Evolutionary conservation across 2,797 vertebrate species (phyloP), one percentile per base, ranked within the genome.

Genomic region (Ciconia nigra): DNA sequence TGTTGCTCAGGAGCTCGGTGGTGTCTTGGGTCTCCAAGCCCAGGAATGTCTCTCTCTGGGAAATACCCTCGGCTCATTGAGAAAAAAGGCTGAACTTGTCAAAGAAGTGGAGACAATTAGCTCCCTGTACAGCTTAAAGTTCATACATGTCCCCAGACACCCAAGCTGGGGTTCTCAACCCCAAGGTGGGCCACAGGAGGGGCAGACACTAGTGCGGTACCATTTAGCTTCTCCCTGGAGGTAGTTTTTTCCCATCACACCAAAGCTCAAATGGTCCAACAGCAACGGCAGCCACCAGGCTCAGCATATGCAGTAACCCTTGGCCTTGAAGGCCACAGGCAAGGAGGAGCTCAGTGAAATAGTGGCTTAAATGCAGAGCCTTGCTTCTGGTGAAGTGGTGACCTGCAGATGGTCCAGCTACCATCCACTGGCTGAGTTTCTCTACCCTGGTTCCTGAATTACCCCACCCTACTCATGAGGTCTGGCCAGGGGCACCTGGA

Each of bases 71-170:
- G 2, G 29, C 35, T 89, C 18, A 25, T 8, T 16, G 52, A 76
- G 69, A 39, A 90, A 87, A 26, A 20, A n/a, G 26, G 13, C 9
- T 37, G 46, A 78, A 65, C 22, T 44, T 69, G 35, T 26, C 77
- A 86, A 39, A 63, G 37, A 44, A 28, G 17, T 13, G 17, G 41
- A 65, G 70, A 51, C 11, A 15, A 21, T 72, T 47, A 57, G 31
- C 13, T 65, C 16, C 29, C 15, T 3, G 1, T 31, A 26, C 16
- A 67, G 44, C 55, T 47, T 26, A 54, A 79, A 26, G 49, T 39
- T 42, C 49, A 25, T n/a, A 47, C 9, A 28, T 0, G 0, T 42
- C 28, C 49, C 39, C 2, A 3, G 39, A 77, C 55, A 65, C n/a
- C 42, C n/a, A 35, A 26, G 26, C 39, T 0, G 1, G 28, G 14